Conservation (phyloP, 2,797 vertebrate genomes). For the Myotis myotis region DNA sequence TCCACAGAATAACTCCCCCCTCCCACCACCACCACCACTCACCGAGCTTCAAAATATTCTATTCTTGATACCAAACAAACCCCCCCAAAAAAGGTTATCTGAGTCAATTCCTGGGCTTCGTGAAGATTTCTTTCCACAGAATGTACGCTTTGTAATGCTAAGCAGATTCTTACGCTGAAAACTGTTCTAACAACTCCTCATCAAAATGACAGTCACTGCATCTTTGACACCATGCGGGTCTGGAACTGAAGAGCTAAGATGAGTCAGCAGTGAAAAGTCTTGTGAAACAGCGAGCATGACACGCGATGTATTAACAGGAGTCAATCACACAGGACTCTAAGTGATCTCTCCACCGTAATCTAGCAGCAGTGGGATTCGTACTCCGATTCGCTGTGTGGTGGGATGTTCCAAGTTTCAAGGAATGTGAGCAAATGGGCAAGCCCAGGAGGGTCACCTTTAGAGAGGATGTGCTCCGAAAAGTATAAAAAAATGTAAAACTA, state of each 20-base stretch:
- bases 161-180: constrained; percentile 1
- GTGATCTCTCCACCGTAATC: not conserved
- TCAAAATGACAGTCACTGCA: not conserved
- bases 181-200: not conserved
- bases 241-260: not conserved
- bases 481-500: not conserved
- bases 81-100: not conserved
- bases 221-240: not conserved
- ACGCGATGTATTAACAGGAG: not conserved
- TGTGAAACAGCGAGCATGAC: not conserved
- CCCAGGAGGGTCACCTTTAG: not conserved
- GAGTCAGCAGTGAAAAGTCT: not conserved
- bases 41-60: not conserved
- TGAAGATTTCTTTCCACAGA: constrained; percentile 44
- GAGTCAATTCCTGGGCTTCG: not conserved
- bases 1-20: not conserved
- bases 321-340: not conserved
- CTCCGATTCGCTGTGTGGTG: not conserved
- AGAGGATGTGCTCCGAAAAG: not conserved
- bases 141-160: not conserved
- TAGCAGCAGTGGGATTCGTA: not conserved
- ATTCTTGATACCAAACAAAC: not conserved
- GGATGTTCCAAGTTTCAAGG: not conserved
- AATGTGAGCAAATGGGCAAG: not conserved
- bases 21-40: not conserved